These are phyloP conservation scores for Sylvicola fuscatus DNA, from an alignment of 2,888 invertebrate species.

Conservation along the genomic window DNA sequence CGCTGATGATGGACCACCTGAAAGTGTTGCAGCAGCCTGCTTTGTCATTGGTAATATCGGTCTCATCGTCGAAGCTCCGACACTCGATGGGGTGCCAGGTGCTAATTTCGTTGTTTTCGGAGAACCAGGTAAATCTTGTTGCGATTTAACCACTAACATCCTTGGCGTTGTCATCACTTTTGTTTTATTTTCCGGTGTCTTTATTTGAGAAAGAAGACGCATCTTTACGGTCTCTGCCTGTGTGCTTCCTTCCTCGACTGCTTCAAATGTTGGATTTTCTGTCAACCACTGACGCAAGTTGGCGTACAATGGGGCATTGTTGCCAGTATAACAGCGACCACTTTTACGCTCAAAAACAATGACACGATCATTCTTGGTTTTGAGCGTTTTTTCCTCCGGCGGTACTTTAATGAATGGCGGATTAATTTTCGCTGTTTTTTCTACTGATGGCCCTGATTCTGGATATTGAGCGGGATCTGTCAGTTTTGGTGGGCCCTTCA, in stretches of 20 bases:
- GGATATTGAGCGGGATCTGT: too few species aligned
- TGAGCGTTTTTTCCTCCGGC: too few species aligned
- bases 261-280: slow-evolving; percentile 73
- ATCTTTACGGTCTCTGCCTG: slow-evolving; percentile 23
- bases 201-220: not conserved
- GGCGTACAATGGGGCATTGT: slow-evolving; percentile 62
- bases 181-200: not conserved
- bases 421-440: too few species aligned
- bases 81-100: too few species aligned
- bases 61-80: too few species aligned
- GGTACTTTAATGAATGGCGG: too few species aligned
- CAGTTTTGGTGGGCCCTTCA: too few species aligned
- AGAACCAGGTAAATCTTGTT: too few species aligned
- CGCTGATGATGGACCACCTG: slow-evolving; percentile 4
- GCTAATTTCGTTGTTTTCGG: too few species aligned
- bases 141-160: slow-evolving; percentile 17
- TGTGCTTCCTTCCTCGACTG: slow-evolving; percentile 43
- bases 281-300: slow-evolving; percentile 68
- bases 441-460: too few species aligned
- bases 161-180: not conserved
- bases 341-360: slow-evolving; percentile 68
- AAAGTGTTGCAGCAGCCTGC: too few species aligned
- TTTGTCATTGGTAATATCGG: too few species aligned
- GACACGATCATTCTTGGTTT: slow-evolving; percentile 20
- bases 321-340: slow-evolving; percentile 51